Base-by-base conservation (phyloP, 2,113 vertebrate species). In the Grallaria varia region DNA sequence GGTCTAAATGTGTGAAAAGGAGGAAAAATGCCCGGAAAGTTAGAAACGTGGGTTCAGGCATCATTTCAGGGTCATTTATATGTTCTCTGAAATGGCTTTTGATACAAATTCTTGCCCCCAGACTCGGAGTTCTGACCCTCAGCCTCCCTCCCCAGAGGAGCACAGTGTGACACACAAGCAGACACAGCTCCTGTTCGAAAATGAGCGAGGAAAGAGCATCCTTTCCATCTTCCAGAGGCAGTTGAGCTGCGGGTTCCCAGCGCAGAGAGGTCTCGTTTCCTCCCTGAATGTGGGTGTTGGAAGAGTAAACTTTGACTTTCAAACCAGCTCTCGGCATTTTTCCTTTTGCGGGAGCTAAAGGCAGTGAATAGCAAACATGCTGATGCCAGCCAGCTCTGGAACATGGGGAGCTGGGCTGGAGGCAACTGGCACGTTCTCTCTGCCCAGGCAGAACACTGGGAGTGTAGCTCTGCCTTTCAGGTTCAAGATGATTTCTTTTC, bases 361-460 rank as follows among this genome's bases (percentile, higher is more conserved):
- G 30, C 27, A 8, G 5, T 10, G 56, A 45, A 10, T 33, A 24
- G 7, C 33, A 42, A 17, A 52, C 1, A 1, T 1, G 9, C 52
- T 72, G 33, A 8, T 71, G 62, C 6, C 79, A 37, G 39, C 10
- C 31, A 68, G 27, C 30, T 1, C 37, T 45, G 53, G 16, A 4
- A 13, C 4, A 4, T 7, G 30, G 10, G 4, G 53, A 87, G 35
- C 56, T 42, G 82, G 9, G 9, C 69, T 72, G 66, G n/a, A 21
- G 68, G 37, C 53, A 35, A 44, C 18, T 63, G 75, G 56, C 25
- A 6, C 0, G 0, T 27, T 8, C 0, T 11, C 44, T 17, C 23
- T 84, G 87, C 35, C 35, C n/a, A 12, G 40, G 18, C 37, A n/a
- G 21, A 0, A 0, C 27, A 4, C 11, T 1, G 2, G 37, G 53